These are phyloP conservation scores for Pogonognathellus flavescens DNA, from an alignment of 1,140 invertebrate genomes.

Conservation along the genomic window DNA sequence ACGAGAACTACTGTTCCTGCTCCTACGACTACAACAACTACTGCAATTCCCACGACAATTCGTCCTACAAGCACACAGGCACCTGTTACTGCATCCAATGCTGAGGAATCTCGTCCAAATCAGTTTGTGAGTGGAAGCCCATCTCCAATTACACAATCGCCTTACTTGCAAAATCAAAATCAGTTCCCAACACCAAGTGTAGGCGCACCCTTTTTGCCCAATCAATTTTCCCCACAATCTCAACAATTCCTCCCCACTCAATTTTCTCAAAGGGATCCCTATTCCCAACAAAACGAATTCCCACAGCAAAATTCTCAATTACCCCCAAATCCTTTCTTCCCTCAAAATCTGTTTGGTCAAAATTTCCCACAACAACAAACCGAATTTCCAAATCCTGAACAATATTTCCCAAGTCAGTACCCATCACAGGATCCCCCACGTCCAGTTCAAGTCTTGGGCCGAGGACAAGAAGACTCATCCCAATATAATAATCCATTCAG, in stretches of 20 bases:
- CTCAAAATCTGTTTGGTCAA: conserved; percentile 3
- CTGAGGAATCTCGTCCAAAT: background rate
- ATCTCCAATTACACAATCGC: background rate
- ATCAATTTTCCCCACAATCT: conserved; percentile 26
- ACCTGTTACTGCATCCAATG: background rate
- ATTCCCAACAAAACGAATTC: background rate
- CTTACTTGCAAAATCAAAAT: background rate
- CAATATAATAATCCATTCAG: conserved; percentile 7
- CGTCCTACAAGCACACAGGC: background rate
- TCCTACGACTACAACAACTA: background rate
- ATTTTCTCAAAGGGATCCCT: background rate
- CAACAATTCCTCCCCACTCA: conserved; percentile 6
- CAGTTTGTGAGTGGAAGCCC: background rate
- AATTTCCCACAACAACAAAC: background rate
- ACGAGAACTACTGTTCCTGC: no score
- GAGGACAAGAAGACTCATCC: background rate
- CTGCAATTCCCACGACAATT: background rate
- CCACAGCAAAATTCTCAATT: conserved; percentile 3
- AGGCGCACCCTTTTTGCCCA: conserved; percentile 19
- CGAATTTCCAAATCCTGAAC: background rate
- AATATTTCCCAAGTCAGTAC: conserved; percentile 23
- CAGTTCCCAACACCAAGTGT: background rate
- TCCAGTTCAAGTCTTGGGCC: background rate
- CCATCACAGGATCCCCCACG: background rate
- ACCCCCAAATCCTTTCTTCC: background rate